A percentile compares a stretch with the other conserved stretches of the same genome.
Conservation (phyloP, 2,888 invertebrate species). For the Catonia carolina region DNA sequence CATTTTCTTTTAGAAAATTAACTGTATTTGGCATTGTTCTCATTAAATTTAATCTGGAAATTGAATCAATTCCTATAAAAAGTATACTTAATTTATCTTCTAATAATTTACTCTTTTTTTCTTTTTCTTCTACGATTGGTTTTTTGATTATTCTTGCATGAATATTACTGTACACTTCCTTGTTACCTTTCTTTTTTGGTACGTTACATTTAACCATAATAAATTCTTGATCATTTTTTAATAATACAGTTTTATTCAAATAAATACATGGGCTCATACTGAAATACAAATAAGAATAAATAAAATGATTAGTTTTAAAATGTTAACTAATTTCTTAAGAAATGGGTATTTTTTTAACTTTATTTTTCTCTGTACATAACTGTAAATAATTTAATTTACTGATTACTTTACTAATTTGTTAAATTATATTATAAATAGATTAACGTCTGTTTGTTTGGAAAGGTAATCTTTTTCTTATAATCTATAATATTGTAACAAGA, state of each 20-base stretch:
- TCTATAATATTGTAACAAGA: too few species aligned
- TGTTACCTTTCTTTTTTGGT: constrained; percentile 22
- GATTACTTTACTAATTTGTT: too few species aligned
- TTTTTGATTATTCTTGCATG: constrained; percentile 51
- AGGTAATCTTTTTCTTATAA: too few species aligned
- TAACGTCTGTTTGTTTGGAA: too few species aligned
- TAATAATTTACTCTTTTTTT: constrained; percentile 32
- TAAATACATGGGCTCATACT: constrained; percentile 28
- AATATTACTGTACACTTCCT: constrained; percentile 48
- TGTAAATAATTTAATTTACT: too few species aligned
- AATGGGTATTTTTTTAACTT: too few species aligned
- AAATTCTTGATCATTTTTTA: constrained; percentile 29
- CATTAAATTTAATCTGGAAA: constrained; percentile 70
- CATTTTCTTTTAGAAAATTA: constrained; percentile 57
- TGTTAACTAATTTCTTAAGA: too few species aligned
- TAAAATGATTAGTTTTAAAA: too few species aligned
- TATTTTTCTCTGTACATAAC: too few species aligned
- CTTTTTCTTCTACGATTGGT: constrained; percentile 46
- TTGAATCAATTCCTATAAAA: constrained; percentile 77
- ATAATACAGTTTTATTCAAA: constrained; percentile 28
- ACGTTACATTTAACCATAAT: constrained; percentile 29
- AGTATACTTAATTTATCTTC: constrained; percentile 53
- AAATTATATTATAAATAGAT: too few species aligned
- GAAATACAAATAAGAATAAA: too few species aligned
- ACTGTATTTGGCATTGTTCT: constrained; percentile 68